Evolutionary conservation across 2,113 vertebrate genomes (phyloP), one percentile per base, ranked within the genome.

Genomic region (Dinomys branickii): DNA sequence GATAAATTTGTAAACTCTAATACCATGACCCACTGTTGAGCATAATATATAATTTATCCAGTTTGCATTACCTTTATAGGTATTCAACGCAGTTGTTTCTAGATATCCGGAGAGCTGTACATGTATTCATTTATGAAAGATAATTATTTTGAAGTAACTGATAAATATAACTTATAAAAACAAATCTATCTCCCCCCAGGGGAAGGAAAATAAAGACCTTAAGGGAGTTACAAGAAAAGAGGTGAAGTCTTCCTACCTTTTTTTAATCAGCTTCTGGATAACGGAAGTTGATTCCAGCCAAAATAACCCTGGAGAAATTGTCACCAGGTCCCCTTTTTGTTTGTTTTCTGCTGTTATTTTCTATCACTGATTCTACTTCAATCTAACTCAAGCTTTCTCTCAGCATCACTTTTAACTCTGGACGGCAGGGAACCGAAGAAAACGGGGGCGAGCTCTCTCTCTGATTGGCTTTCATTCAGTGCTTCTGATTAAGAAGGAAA

Each of bases 391-490:
- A 98, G 98, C 96, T 98, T 98, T 98, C 98, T 98, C 98, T 87
- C 97, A 98, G 98, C 98, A 98, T 98, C 98, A 98, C 98, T 99
- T 98, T 98, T 98, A 98, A 99, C 98, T 99, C 98, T 98, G 98
- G 98, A 97, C 98, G 98, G 98, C 98, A 97, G 96, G 98, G 97
- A 98, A 98, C 89, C 97, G 82, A 97, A 93, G 98, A 95, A 96
- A 95, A 96, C 96, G 98, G 97, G 88, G 98, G 97, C 98, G 98
- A 98, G 98, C 98, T 95, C 94, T 96, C 93, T 83, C 95, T 94
- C 97, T 98, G 98, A 97, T 98, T 98, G 98, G 97, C 98, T 98
- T 98, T 98, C 98, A 98, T 98, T 98, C 98, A 98, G 98, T 89
- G 98, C 97, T 98, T 91, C 97, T 96, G 98, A 98, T 98, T 96